Conservation (phyloP, 1,140 invertebrate species). For the Dendrolimus kikuchii region DNA sequence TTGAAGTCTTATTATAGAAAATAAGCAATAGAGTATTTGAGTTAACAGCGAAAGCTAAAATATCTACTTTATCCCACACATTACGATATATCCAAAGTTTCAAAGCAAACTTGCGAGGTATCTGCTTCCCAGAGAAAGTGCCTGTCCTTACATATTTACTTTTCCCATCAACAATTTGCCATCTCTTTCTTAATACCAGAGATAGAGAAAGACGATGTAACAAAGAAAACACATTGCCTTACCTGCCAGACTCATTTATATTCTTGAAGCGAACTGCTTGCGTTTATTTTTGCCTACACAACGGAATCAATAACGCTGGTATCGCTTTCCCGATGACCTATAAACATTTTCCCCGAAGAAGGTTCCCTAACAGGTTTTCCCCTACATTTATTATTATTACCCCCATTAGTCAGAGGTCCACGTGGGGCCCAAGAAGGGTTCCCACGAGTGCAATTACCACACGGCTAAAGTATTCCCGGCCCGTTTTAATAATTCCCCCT, state of each 20-base stretch:
- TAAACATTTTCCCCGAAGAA: conserved; percentile 11
- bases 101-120: no score
- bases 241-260: conserved; percentile 9
- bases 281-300: conserved; percentile 15
- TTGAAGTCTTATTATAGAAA: no score
- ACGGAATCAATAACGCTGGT: conserved; percentile 13
- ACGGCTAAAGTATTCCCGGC: conserved; percentile 7
- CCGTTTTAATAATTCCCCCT: conserved; percentile 4
- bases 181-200: no score
- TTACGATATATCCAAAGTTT: no score
- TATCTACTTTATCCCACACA: no score
- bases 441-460: conserved; percentile 18
- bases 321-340: conserved; percentile 10
- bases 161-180: no score
- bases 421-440: conserved; percentile 8
- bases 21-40: no score
- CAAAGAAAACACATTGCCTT: conserved; percentile 2
- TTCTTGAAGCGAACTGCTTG: conserved; percentile 8
- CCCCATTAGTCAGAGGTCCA: conserved; percentile 18
- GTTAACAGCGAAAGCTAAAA: no score
- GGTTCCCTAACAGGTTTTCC: conserved; percentile 10
- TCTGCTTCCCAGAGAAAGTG: no score
- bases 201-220: no score
- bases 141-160: no score
- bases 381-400: conserved; percentile 24